Percentiles rank a stretch among this genome's conserved stretches.
phyloP scores from a whole-genome alignment of 2,113 vertebrate species.

The Mormyrus iriodes region DNA sequence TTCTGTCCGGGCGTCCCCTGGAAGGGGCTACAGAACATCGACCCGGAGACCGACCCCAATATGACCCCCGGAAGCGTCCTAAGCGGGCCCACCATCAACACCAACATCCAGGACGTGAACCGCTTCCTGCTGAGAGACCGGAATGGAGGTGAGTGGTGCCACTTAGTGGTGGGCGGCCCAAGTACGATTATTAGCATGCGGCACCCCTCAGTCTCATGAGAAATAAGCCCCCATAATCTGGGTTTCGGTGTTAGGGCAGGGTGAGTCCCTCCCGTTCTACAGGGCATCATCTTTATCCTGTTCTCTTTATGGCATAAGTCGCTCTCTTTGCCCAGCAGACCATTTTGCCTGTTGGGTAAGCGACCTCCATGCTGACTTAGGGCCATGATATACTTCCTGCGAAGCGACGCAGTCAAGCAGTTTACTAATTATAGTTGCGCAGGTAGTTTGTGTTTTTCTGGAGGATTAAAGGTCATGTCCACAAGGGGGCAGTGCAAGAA shows the following conservation, averaged over 20 bases:
- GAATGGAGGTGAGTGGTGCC: slow-evolving; percentile 73
- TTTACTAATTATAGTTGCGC: too few species aligned
- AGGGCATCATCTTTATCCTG: not conserved
- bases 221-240: not conserved
- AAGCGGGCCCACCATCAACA: slow-evolving; percentile 93
- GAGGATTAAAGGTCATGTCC: too few species aligned
- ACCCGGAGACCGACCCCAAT: slow-evolving; percentile 94
- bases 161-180: not conserved
- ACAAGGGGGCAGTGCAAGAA: too few species aligned
- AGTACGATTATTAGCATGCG: not conserved
- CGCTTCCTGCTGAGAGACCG: slow-evolving; percentile 89
- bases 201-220: not conserved
- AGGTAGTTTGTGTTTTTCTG: too few species aligned
- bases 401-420: too few species aligned
- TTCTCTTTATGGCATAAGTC: not conserved
- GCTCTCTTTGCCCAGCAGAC: not conserved
- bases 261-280: not conserved
- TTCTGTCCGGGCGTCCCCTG: slow-evolving; percentile 97
- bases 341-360: not conserved
- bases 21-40: slow-evolving; percentile 98
- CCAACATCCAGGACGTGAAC: slow-evolving; percentile 96
- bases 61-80: slow-evolving; percentile 96
- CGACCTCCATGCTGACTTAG: not conserved
- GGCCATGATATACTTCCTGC: too few species aligned
- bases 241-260: not conserved